phyloP scores from a whole-genome alignment of 1,140 invertebrate species.

The Triops cancriformis region DNA sequence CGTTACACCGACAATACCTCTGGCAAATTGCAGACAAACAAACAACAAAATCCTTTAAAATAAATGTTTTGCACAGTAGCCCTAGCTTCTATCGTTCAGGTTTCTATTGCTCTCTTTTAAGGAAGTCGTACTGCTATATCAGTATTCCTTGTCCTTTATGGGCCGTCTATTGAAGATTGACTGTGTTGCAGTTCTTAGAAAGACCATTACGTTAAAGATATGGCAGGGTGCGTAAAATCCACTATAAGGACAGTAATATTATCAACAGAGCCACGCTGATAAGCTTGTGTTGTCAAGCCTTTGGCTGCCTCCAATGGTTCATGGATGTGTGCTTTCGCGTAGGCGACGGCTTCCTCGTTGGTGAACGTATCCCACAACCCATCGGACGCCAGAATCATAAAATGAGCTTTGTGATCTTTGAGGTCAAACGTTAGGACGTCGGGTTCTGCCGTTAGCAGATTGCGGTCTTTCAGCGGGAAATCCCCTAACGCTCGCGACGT shows the following conservation, averaged over 20 bases:
- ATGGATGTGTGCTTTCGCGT: constrained; percentile 67
- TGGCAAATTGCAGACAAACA: no score
- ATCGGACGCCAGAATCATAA: constrained; percentile 86
- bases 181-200: neutral
- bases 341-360: constrained; percentile 87
- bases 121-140: no score
- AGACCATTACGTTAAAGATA: neutral
- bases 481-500: constrained; percentile 90
- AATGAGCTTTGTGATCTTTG: constrained; percentile 69
- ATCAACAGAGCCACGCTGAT: constrained; percentile 81
- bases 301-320: constrained; percentile 82
- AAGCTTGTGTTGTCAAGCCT: constrained; percentile 80
- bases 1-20: no score
- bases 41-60: no score
- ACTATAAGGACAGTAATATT: constrained; percentile 92
- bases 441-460: constrained; percentile 86
- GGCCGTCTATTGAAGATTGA: neutral
- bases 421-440: constrained; percentile 91
- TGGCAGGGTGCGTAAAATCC: constrained; percentile 52
- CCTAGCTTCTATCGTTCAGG: no score
- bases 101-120: no score
- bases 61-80: no score
- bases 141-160: no score
- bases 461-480: constrained; percentile 87
- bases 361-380: constrained; percentile 92